phyloP scores from a whole-genome alignment of 37 sponge, comb jelly and placozoan species.

The Halisarca cf. caerulea region DNA sequence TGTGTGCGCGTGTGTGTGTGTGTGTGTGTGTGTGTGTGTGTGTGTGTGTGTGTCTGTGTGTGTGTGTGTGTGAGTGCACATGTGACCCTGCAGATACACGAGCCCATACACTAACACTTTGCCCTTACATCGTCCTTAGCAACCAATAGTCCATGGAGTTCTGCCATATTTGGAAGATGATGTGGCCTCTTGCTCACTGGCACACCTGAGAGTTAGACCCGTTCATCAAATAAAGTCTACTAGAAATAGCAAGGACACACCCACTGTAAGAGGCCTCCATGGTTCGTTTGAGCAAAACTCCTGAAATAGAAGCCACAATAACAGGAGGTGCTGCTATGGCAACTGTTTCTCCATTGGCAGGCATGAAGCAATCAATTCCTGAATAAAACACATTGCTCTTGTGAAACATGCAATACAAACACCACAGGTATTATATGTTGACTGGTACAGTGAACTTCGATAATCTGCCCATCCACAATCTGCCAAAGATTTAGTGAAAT shows the following conservation, averaged over 20 bases:
- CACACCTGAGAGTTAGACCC: background rate
- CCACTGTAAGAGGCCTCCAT: constrained; percentile 46
- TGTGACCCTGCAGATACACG: background rate
- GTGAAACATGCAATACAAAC: no score
- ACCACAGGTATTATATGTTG: no score
- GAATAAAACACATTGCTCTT: background rate
- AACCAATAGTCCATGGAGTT: constrained; percentile 54
- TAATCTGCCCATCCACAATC: no score
- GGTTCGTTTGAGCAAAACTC: constrained; percentile 67
- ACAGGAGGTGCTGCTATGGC: constrained; percentile 73
- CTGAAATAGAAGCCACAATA: constrained; percentile 68
- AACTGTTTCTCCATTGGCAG: constrained; percentile 91
- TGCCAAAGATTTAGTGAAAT: no score
- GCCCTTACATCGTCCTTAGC: constrained; percentile 55
- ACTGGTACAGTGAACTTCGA: no score
- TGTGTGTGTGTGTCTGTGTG: constrained; percentile 47
- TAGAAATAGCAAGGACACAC: background rate
- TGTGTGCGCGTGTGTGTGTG: constrained; percentile 42
- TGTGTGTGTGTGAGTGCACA: constrained; percentile 32
- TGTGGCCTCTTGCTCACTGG: constrained; percentile 48
- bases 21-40: constrained; percentile 49
- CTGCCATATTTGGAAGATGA: constrained; percentile 22
- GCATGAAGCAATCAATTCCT: constrained; percentile 80
- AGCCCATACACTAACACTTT: background rate
- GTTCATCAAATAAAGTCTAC: background rate